These are phyloP conservation scores for Apaloderma vittatum DNA, from an alignment of 2,113 vertebrate species.

Conservation along the genomic window DNA sequence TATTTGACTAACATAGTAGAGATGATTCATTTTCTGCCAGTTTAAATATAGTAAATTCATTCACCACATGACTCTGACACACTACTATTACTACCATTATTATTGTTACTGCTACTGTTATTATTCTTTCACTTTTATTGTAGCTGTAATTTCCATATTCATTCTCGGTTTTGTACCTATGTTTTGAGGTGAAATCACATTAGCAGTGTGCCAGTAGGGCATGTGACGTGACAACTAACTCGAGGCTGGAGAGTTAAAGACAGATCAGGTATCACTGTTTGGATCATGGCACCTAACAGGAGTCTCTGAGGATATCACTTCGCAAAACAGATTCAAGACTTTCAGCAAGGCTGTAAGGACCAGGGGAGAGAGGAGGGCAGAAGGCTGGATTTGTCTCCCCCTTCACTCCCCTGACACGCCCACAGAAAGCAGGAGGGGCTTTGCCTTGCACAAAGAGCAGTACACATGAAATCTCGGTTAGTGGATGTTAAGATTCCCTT, in stretches of 20 bases:
- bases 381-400: background rate
- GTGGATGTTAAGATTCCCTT: background rate
- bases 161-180: background rate
- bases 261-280: fast-evolving
- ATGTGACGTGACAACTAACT: background rate
- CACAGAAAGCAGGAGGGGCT: background rate
- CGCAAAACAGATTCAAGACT: background rate
- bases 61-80: background rate
- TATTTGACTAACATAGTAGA: background rate
- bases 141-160: background rate
- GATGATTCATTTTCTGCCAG: background rate
- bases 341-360: background rate
- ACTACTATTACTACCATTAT: background rate
- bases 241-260: background rate
- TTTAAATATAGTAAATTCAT: slow-evolving; percentile 5
- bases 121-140: background rate
- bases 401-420: background rate
- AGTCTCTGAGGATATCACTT: background rate
- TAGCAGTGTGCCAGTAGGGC: background rate
- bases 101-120: background rate
- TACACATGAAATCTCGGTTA: background rate
- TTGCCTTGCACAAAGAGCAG: background rate
- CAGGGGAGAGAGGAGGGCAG: fast-evolving
- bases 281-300: fast-evolving
- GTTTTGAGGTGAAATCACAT: background rate